Base-by-base conservation (phyloP, 2,113 vertebrate genomes). In the Petrocephalus microphthalmus region DNA sequence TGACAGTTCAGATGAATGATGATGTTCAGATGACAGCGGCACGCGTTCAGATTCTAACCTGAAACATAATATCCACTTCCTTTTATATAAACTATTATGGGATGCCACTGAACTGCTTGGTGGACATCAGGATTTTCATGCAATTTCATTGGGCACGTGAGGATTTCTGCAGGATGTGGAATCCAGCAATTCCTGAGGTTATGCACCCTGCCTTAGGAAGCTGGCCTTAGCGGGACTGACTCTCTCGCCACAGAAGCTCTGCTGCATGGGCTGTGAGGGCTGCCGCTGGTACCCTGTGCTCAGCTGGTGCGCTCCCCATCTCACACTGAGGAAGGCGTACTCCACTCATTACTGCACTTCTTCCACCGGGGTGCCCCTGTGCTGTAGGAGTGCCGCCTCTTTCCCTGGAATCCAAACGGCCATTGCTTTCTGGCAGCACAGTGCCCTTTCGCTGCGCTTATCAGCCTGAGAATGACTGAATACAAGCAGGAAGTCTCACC, bases 401-500 rank as follows among this genome's bases (percentile, higher is more conserved):
- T 96, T 94, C 93, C 93, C 90, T 93, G 92, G 93, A 95, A 95
- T 95, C 22, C 90, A 92, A 93, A 94, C 95, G 96, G 96, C 96
- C 97, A 96, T 95, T 95, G 95, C 95, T 95, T 96, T 95, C 95
- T 95, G 57, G 49, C 91, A 94, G 94, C 91, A 94, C 94, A 96
- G 93, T 92, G 82, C 71, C 37, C 17, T 78, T 78, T 85, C 95
- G 96, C 96, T 93, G 94, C 95, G 96, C 98, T 97, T 97, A 97
- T 97, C 96, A 94, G 92, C 95, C 93, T 94, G 95, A 95, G 95
- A 96, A 95, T 97, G 91, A 96, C 96, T 97, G 96, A 95, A 95
- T 95, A 96, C 96, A 95, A 97, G 96, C 96, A 96, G 96, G 96
- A 96, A 96, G 95, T 95, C 96, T 96, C 96, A 95, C 96, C 97